Evolutionary conservation across 2,888 invertebrate species (phyloP).

Genomic region (Parelbella ahira): DNA sequence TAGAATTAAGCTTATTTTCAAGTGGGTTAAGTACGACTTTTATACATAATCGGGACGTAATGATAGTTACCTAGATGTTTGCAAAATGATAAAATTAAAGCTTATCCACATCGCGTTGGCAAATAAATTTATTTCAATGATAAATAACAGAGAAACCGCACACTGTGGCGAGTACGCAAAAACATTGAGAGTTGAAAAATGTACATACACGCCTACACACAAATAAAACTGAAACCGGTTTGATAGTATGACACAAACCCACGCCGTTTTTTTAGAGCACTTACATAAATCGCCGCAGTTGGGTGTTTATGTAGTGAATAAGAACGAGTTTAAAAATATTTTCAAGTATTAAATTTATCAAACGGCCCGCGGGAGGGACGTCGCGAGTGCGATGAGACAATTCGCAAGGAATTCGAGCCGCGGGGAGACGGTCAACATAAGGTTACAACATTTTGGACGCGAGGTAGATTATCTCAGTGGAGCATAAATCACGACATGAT

Average conservation of each 20-base stretch:
- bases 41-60: constrained; percentile 46
- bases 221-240: constrained; percentile 4
- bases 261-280: constrained; percentile 15
- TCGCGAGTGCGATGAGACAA: not conserved
- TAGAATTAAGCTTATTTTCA: constrained; percentile 44
- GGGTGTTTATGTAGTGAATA: constrained; percentile 1
- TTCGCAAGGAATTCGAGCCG: constrained; percentile 8
- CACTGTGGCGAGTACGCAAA: no score
- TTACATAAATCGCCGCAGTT: constrained; percentile 13
- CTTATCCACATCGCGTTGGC: not conserved
- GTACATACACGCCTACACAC: no score
- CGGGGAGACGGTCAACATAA: not conserved
- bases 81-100: constrained; percentile 10
- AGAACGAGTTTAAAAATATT: constrained; percentile 8
- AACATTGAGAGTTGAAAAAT: no score
- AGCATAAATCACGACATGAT: constrained; percentile 15
- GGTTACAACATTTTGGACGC: constrained; percentile 6
- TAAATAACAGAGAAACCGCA: not conserved
- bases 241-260: constrained; percentile 12
- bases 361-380: not conserved
- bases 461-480: constrained; percentile 8
- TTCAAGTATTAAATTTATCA: constrained; percentile 8
- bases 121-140: constrained; percentile 1
- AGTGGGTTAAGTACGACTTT: constrained; percentile 55
- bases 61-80: constrained; percentile 9